phyloP scores from a whole-genome alignment of 2,113 vertebrate species.

The Forbesichthys agassizii region DNA sequence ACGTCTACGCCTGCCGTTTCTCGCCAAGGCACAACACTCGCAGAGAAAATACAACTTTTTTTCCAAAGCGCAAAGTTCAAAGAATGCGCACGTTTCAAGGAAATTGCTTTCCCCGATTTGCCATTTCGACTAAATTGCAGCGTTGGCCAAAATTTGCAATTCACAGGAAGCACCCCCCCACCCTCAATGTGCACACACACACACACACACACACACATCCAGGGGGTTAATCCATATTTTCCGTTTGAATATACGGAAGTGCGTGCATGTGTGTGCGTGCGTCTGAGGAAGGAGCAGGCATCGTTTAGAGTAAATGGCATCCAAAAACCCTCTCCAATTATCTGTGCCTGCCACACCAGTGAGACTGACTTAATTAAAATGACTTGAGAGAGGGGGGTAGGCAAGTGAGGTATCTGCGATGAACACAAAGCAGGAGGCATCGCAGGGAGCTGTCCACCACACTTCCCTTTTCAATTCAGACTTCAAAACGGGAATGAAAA shows the following conservation, averaged over 20 bases:
- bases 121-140: constrained; percentile 73
- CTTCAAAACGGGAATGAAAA: constrained; percentile 79
- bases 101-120: constrained; percentile 70
- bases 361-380: constrained; percentile 86
- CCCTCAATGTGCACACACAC: constrained; percentile 35
- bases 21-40: constrained; percentile 15
- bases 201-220: constrained; percentile 55
- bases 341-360: constrained; percentile 81
- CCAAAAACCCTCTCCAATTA: constrained; percentile 86
- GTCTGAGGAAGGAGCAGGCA: constrained; percentile 70
- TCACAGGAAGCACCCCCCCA: constrained; percentile 64
- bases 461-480: constrained; percentile 78
- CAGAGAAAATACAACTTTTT: constrained; percentile 54
- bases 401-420: constrained; percentile 76
- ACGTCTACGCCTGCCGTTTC: constrained; percentile 5
- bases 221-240: constrained; percentile 77
- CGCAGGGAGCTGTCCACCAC: constrained; percentile 64
- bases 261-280: neutral
- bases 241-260: constrained; percentile 68
- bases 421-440: constrained; percentile 78
- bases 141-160: constrained; percentile 71
- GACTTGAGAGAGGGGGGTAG: constrained; percentile 78
- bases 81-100: constrained; percentile 57
- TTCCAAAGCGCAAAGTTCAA: constrained; percentile 63
- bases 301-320: constrained; percentile 82